Conservation (phyloP, 2,113 vertebrate species). For the Rafetus swinhoei region DNA sequence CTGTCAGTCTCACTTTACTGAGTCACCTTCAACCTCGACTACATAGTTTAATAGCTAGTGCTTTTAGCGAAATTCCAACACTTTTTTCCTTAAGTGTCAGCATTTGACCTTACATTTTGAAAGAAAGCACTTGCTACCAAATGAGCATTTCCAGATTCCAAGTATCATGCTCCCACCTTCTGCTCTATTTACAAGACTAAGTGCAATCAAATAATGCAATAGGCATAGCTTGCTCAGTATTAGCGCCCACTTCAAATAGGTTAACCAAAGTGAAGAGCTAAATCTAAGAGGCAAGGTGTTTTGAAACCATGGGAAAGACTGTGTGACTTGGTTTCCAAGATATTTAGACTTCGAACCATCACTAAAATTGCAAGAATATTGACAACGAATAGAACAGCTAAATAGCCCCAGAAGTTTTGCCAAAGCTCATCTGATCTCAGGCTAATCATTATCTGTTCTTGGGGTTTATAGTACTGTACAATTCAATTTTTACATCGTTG, state of each 20-base stretch:
- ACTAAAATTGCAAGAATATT: background rate
- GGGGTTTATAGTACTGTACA: too few relatives aligned
- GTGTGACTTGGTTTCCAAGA: background rate
- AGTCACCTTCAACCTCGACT: background rate
- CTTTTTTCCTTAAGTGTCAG: background rate
- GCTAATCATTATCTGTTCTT: background rate
- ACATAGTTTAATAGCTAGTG: fast-evolving
- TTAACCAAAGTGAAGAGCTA: background rate
- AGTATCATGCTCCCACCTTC: background rate
- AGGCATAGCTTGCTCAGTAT: background rate
- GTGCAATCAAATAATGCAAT: background rate
- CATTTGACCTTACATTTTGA: background rate
- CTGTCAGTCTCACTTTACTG: background rate
- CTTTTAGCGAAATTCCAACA: background rate
- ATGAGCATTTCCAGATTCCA: background rate
- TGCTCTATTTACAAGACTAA: background rate
- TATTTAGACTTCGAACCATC: background rate
- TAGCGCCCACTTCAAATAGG: background rate
- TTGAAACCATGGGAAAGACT: background rate
- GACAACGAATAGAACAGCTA: background rate
- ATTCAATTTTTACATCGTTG: too few relatives aligned
- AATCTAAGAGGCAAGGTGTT: background rate
- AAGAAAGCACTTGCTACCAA: background rate
- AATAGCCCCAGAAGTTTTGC: fast-evolving
- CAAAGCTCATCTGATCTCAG: fast-evolving